phyloP scores from a whole-genome alignment of 2,888 invertebrate species.

The Dasypolia templi region DNA sequence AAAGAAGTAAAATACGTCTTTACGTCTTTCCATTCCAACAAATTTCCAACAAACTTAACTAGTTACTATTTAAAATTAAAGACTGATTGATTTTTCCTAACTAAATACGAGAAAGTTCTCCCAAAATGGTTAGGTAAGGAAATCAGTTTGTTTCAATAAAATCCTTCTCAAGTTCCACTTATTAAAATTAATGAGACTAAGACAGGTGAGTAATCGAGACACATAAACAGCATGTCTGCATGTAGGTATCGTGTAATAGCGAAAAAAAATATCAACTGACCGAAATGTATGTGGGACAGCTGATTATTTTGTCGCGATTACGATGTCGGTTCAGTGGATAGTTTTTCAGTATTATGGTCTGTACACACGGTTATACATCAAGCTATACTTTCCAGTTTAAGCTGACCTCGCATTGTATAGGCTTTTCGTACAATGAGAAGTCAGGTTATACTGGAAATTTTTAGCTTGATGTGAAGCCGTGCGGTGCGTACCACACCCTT shows the following conservation, averaged over 20 bases:
- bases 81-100: conserved; percentile 21
- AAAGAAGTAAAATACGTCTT: conserved; percentile 8
- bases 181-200: neutral
- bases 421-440: no score
- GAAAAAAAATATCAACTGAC: neutral
- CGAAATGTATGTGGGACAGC: neutral
- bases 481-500: no score
- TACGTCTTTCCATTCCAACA: no score
- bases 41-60: neutral
- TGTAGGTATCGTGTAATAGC: neutral
- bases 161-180: conserved; percentile 22
- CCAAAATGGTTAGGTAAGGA: neutral
- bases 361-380: no score
- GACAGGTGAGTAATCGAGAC: neutral
- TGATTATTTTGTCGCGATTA: neutral
- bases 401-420: no score
- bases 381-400: no score
- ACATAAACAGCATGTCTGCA: neutral
- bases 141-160: conserved; percentile 41
- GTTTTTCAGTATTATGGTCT: neutral
- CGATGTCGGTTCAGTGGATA: neutral
- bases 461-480: no score
- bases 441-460: no score
- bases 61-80: conserved; percentile 38
- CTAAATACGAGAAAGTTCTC: neutral